Conservation (phyloP, 1,140 invertebrate species). For the Aleiodes sp. region DNA sequence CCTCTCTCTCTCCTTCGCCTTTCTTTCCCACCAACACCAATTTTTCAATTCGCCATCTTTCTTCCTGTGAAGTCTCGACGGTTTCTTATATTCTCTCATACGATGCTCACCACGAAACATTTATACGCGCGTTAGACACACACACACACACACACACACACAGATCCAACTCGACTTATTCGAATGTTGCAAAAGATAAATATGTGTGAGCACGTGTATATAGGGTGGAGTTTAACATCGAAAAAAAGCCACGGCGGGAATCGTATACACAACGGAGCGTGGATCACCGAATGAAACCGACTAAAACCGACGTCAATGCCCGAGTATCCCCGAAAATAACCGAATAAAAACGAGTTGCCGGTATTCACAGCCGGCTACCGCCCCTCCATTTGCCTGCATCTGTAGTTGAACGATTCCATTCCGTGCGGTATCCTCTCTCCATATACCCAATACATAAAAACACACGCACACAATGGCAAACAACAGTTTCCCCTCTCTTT, state of each 20-base stretch:
- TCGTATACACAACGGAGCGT: neutral
- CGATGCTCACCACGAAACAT: no score
- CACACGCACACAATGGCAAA: no score
- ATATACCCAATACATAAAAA: slow-evolving; percentile 37
- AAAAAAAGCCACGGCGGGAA: neutral
- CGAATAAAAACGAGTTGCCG: neutral
- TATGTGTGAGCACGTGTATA: slow-evolving; percentile 10
- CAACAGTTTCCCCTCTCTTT: slow-evolving; percentile 31
- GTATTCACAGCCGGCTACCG: neutral
- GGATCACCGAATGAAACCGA: neutral
- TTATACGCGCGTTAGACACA: no score
- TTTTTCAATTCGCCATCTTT: no score
- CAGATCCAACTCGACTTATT: neutral
- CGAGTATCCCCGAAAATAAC: neutral
- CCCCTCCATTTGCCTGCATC: neutral
- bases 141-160: no score
- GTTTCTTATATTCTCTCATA: no score
- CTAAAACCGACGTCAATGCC: neutral
- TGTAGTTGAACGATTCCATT: slow-evolving; percentile 10
- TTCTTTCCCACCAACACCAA: no score
- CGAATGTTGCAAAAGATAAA: neutral
- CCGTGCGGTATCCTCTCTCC: slow-evolving; percentile 34
- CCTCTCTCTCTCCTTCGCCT: no score
- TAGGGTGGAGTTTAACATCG: neutral
- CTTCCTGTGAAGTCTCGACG: no score